Base-by-base conservation (phyloP, 92 coral and sea anemone genomes). In the Parazoanthus swiftii region DNA sequence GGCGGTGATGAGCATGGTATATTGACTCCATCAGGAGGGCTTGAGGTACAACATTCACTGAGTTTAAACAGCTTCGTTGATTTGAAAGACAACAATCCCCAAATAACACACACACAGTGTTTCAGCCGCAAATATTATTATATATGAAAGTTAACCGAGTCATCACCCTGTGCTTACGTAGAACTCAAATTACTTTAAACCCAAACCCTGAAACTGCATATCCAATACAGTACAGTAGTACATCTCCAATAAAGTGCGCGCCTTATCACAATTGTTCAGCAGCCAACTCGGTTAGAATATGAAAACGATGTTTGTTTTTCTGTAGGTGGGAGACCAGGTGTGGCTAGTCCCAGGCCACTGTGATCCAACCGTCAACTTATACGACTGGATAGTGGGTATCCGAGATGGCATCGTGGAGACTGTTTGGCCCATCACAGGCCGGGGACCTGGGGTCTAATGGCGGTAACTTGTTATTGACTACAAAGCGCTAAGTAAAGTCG, bases 1-100 rank as follows among this genome's bases (percentile, higher is more conserved):
- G 94, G 94, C n/a, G 94, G 94, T 21, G 94, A 92, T 48, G 94
- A 92, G 35, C 94, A 92, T 74, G 94, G 94, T 0, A 92, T 92
- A n/a, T 44, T 92, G 3, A 90, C 88, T 43, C 94, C 94, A 0
- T 85, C 92, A 0, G 91, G 94, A 15, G 79, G 83, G 39, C 76
- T 92, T 1, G 87, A 92, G 94, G 94, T 92, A 85, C 14, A 15
- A 18, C 8, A 63, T 21, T 23, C 70, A 63, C 25, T 20, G 13
- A 48, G 13, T 48, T 48, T 48, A 1, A 13, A 48, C 51, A 7
- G 8, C 11, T 48, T 48, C 9, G 1, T 10, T 8, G 33, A 29
- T 29, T 29, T 29, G 11, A 10, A 1, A 0, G 9, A 8, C 11
- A 10, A 7, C 51, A 48, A 48, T 48, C 51, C 11, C 51, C 13